phyloP scores from a whole-genome alignment of 2,888 invertebrate species.

The Morpho achilles region DNA sequence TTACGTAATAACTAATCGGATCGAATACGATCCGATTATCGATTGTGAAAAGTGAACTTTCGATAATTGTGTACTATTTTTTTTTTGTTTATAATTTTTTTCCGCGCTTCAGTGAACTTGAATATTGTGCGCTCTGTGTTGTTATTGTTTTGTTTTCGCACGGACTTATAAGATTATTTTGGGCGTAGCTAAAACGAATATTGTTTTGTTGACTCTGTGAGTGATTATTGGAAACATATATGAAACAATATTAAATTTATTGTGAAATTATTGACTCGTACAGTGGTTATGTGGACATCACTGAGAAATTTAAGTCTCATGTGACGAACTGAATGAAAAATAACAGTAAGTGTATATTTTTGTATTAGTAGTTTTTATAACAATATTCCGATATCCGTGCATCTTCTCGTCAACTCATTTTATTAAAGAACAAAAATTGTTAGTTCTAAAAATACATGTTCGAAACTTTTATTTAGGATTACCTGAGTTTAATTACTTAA shows the following conservation, averaged over 20 bases:
- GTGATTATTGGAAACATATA: conserved; percentile 33
- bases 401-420: too few relatives aligned
- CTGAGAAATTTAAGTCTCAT: conserved; percentile 35
- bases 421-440: too few relatives aligned
- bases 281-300: conserved; percentile 49
- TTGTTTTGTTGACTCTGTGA: conserved; percentile 49
- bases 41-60: conserved; percentile 69
- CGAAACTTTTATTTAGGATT: too few relatives aligned
- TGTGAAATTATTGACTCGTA: conserved; percentile 49
- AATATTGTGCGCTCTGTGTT: conserved; percentile 41
- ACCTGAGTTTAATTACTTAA: too few relatives aligned
- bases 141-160: conserved; percentile 45
- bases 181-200: conserved; percentile 55
- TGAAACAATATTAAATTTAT: conserved; percentile 39
- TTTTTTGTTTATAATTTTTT: conserved; percentile 17
- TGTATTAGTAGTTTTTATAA: neutral
- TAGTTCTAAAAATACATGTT: too few relatives aligned
- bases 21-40: conserved; percentile 66
- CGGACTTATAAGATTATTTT: conserved; percentile 49
- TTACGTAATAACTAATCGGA: conserved; percentile 74
- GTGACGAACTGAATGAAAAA: conserved; percentile 9
- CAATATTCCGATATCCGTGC: too few relatives aligned
- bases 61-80: conserved; percentile 38
- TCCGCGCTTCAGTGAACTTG: conserved; percentile 31
- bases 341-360: conserved; percentile 17